Evolutionary conservation across 2,797 vertebrate genomes (phyloP).

Genomic region (Sebastes matsubarae): DNA sequence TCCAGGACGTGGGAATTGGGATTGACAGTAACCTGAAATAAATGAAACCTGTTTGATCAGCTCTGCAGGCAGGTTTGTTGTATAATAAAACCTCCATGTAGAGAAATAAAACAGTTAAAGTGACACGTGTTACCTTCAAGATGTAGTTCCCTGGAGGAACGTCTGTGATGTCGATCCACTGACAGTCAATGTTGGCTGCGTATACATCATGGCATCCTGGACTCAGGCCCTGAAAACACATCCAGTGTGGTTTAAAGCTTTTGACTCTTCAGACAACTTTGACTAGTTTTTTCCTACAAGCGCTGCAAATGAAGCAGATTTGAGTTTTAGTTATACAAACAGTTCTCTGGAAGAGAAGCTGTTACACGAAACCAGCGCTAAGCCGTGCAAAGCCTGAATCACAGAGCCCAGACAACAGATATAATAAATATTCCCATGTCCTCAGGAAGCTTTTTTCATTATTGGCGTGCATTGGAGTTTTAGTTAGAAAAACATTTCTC

Average conservation of each 20-base stretch:
- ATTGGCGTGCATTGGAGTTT: conserved; percentile 14
- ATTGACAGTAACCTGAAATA: conserved; percentile 84
- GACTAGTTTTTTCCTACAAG: conserved; percentile 36
- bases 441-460: conserved; percentile 16
- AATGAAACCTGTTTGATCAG: background rate
- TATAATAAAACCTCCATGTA: background rate
- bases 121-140: conserved; percentile 78
- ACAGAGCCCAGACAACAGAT: conserved; percentile 41
- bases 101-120: background rate
- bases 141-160: conserved; percentile 87
- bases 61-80: background rate
- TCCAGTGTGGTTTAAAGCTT: conserved; percentile 10
- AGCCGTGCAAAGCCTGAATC: conserved; percentile 33
- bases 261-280: background rate
- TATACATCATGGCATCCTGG: conserved; percentile 89
- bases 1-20: conserved; percentile 84
- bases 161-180: conserved; percentile 91
- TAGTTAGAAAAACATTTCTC: conserved; percentile 15
- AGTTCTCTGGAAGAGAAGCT: conserved; percentile 27
- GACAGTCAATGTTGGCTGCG: conserved; percentile 89
- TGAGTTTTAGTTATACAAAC: conserved; percentile 38
- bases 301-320: conserved; percentile 31
- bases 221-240: conserved; percentile 83
- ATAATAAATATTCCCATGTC: conserved; percentile 43
- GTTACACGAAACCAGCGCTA: conserved; percentile 27